Evolutionary conservation across 2,113 vertebrate species (phyloP).

Genomic region (Sula dactylatra): DNA sequence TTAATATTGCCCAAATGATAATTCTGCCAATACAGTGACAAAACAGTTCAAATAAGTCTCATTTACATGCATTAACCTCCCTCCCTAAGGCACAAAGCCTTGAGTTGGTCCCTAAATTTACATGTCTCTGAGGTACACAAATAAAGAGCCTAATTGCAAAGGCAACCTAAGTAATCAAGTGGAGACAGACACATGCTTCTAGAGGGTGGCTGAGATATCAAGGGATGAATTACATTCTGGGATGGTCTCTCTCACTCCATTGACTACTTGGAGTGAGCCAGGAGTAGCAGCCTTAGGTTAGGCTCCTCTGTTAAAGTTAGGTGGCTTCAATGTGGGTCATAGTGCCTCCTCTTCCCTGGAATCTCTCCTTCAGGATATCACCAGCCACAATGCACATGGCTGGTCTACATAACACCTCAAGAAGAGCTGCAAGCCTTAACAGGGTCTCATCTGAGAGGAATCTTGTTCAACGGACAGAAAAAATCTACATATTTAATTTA

Average conservation of each 20-base stretch:
- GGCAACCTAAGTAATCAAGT: background rate
- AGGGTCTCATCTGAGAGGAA: background rate
- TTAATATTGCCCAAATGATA: background rate
- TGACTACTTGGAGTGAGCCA: background rate
- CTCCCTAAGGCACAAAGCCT: background rate
- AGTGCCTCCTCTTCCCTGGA: background rate
- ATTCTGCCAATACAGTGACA: background rate
- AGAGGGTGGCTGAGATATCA: background rate
- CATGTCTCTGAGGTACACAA: background rate
- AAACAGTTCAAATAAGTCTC: background rate
- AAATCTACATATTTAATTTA: background rate
- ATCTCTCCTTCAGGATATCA: background rate
- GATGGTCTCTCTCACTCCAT: background rate
- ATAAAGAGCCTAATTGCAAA: background rate
- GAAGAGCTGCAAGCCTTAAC: background rate
- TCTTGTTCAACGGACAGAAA: background rate
- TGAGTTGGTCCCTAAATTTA: background rate
- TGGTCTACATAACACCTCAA: background rate
- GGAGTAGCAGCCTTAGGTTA: background rate
- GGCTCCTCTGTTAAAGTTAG: background rate
- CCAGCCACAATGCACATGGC: background rate
- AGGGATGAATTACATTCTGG: background rate
- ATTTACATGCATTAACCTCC: background rate
- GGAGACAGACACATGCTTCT: background rate
- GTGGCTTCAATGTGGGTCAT: background rate